These are phyloP conservation scores for Ascaphus truei DNA, from an alignment of 2,113 vertebrate species.

Conservation along the genomic window DNA sequence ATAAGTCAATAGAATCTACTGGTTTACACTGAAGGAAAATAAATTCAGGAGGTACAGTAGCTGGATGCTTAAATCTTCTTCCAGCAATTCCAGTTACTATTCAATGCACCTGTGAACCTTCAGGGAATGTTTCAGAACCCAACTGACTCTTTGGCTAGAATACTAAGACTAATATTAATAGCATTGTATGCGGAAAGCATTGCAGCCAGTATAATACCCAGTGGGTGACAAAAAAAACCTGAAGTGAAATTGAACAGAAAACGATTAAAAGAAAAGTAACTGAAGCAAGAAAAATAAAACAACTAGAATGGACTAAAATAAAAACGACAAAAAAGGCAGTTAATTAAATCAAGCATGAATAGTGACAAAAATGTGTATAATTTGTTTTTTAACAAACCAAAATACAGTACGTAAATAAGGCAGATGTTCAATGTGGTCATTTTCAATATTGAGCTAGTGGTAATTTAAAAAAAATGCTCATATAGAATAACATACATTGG, in stretches of 20 bases:
- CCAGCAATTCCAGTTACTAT: constrained; percentile 12
- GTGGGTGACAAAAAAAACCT: constrained; percentile 29
- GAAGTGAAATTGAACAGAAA: constrained; percentile 28
- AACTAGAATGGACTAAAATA: neutral
- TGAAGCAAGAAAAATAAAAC: constrained; percentile 8
- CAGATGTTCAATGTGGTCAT: too few relatives aligned
- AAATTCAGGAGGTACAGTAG: constrained; percentile 41
- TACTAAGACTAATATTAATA: constrained; percentile 29
- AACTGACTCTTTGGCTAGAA: constrained; percentile 37
- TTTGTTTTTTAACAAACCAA: too few relatives aligned
- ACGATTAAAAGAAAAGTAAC: constrained; percentile 20
- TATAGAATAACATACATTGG: too few relatives aligned
- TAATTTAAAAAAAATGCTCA: too few relatives aligned
- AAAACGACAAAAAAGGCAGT: neutral
- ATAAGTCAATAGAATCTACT: constrained; percentile 23
- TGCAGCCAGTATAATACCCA: constrained; percentile 16
- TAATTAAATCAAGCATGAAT: neutral
- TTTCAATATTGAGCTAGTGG: too few relatives aligned
- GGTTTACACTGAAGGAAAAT: constrained; percentile 28
- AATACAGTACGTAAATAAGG: too few relatives aligned
- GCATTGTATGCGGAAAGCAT: constrained; percentile 18
- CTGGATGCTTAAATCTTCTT: constrained; percentile 37
- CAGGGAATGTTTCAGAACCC: constrained; percentile 31
- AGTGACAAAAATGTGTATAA: too few relatives aligned
- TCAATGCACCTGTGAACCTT: constrained; percentile 42